Evolutionary conservation across 2,888 invertebrate species (phyloP), one percentile per base, ranked within the genome.

Genomic region (Spialia ferax): DNA sequence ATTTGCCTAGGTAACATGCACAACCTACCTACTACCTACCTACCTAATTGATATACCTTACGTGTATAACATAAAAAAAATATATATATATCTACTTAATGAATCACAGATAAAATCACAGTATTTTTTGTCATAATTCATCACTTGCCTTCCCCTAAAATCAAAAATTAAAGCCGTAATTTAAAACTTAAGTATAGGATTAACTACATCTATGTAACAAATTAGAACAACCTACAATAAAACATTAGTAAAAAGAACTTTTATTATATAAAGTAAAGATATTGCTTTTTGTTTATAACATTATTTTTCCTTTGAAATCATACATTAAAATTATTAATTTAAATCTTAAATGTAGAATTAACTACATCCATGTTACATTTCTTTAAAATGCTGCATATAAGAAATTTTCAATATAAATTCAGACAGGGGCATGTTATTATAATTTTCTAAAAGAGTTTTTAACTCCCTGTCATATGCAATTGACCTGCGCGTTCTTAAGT

Each of bases 1-100:
- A 38, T 38, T 38, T 38, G 38, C 38, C 38, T 38, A 38, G 38
- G 38, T 38, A 38, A 38, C 38, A 38, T 38, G 38, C 38, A 38
- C 38, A 38, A 38, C 38, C 38, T 38, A 38, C 38, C 38, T 38
- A 38, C 38, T 38, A 38, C 38, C 38, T 38, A 38, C 38, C 38
- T 38, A 38, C 38, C 38, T 38, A 38, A 38, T 38, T 38, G 38
- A 38, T 38, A 38, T 38, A 38, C 38, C 38, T 38, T 38, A 38
- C 38, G 38, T 38, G 38, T 38, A 38, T 38, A 38, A 38, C 38
- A 38, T 38, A 38, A 38, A 38, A 38, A 38, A 38, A 38, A 38
- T n/a, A 38, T n/a, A 38, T n/a, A 38, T 38, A 38, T 38, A 38
- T 38, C 38, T 38, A 38, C 38, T 38, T 38, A 38, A 38, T 38